phyloP scores from a whole-genome alignment of 2,797 vertebrate genomes.

The Parauchenoglanis punctatus region DNA sequence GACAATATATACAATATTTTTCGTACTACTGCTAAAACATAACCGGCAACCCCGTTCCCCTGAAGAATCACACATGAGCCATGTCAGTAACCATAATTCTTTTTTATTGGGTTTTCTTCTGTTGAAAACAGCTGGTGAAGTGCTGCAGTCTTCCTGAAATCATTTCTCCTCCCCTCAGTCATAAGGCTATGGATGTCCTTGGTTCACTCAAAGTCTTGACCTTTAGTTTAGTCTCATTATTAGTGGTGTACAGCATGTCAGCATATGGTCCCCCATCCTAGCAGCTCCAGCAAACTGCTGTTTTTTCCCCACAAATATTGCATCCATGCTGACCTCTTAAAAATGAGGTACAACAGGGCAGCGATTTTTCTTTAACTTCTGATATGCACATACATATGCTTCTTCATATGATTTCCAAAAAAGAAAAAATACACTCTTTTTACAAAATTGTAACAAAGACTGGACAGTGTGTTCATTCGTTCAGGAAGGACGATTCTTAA shows the following conservation, averaged over 20 bases:
- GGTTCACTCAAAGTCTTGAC: not conserved
- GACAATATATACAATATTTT: too few relatives aligned
- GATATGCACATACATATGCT: constrained; percentile 99
- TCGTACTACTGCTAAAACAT: not conserved
- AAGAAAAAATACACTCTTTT: constrained; percentile 95
- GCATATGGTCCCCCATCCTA: not conserved
- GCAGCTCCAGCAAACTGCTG: not conserved
- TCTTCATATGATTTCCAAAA: constrained; percentile 99
- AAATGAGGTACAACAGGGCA: constrained; percentile 82
- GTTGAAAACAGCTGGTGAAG: constrained; percentile 24
- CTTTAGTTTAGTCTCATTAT: not conserved
- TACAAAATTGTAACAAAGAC: constrained; percentile 99
- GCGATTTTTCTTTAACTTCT: constrained; percentile 56
- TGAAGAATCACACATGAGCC: not conserved
- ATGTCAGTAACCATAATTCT: not conserved
- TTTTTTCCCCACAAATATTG: constrained; percentile 80
- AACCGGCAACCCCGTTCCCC: not conserved
- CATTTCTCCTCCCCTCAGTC: not conserved
- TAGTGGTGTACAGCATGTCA: not conserved
- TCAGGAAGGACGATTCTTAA: not conserved
- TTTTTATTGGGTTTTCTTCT: constrained; percentile 6
- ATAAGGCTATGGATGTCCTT: not conserved
- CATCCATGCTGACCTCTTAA: constrained; percentile 98
- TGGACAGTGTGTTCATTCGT: constrained; percentile 91
- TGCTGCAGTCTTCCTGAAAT: not conserved